Percentiles rank a stretch among this genome's conserved stretches.
Evolutionary conservation across 2,888 invertebrate species (phyloP).

Genomic region (Tortricodes alternella): DNA sequence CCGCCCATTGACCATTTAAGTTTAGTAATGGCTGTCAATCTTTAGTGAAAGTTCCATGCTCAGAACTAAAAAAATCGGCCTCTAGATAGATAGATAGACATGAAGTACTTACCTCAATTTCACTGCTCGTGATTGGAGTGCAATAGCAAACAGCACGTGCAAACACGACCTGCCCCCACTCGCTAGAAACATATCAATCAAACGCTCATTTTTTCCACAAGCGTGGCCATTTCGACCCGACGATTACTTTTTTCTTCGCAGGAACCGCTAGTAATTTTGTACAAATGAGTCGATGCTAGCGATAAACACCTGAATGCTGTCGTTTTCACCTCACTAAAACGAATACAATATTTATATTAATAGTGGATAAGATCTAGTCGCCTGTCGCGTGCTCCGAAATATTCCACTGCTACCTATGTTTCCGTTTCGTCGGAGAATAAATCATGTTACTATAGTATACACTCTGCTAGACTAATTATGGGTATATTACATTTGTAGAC

Average conservation of each 20-base stretch:
- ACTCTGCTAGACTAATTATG: no score
- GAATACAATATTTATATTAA: constrained; percentile 31
- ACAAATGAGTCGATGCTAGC: constrained; percentile 28
- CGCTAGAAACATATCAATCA: constrained; percentile 30
- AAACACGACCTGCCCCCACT: constrained; percentile 1
- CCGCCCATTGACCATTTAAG: no score
- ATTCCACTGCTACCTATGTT: no score
- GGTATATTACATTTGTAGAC: no score
- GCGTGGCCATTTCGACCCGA: constrained; percentile 12
- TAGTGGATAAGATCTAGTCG: constrained; percentile 30
- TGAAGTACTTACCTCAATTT: no score
- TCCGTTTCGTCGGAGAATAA: not conserved
- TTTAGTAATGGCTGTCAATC: no score
- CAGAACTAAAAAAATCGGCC: no score
- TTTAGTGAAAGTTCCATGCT: no score
- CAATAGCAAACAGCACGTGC: not conserved
- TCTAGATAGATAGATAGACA: no score
- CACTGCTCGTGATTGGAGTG: no score
- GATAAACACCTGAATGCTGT: constrained; percentile 27
- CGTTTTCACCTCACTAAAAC: constrained; percentile 31
- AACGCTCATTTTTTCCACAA: no score
- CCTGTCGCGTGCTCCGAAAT: constrained; percentile 19
- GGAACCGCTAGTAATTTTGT: constrained; percentile 27
- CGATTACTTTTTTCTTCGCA: constrained; percentile 26
- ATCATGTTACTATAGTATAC: constrained; percentile 3